Percentiles rank a stretch among this genome's conserved stretches.
Evolutionary conservation across 1,140 invertebrate genomes (phyloP).

Genomic region (Paraescarpia echinospica): DNA sequence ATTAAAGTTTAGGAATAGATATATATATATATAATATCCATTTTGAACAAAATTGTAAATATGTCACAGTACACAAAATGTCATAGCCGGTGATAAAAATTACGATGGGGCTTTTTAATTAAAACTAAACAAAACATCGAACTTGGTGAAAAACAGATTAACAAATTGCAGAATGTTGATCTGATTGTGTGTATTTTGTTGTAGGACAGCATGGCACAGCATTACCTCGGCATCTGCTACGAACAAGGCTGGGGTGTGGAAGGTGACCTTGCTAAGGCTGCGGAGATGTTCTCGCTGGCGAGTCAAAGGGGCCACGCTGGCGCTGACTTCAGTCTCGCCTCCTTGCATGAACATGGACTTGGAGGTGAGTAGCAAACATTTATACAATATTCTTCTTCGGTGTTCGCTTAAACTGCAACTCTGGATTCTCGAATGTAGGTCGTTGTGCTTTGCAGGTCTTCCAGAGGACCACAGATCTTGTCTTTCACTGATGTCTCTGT

Average conservation of each 20-base stretch:
- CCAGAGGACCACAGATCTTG: too few relatives aligned
- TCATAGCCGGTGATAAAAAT: too few relatives aligned
- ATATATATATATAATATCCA: too few relatives aligned
- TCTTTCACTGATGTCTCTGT: too few relatives aligned
- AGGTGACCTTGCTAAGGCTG: conserved; percentile 41
- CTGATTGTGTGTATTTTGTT: conserved; percentile 14
- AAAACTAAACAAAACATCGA: too few relatives aligned
- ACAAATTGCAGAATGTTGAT: neutral
- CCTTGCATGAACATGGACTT: conserved; percentile 45
- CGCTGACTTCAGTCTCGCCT: conserved; percentile 44
- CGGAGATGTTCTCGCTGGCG: conserved; percentile 40
- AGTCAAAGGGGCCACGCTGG: conserved; percentile 43
- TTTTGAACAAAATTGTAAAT: too few relatives aligned
- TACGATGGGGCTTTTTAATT: too few relatives aligned
- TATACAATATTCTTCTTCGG: neutral
- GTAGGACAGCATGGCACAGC: conserved; percentile 48
- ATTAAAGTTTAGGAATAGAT: too few relatives aligned
- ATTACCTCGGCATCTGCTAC: conserved; percentile 51
- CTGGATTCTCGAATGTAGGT: too few relatives aligned
- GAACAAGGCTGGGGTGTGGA: conserved; percentile 51
- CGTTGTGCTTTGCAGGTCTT: too few relatives aligned
- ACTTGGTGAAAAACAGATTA: neutral
- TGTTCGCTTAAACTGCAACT: too few relatives aligned
- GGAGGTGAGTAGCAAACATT: conserved; percentile 41
- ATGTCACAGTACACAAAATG: too few relatives aligned